Conservation (phyloP, 2,888 invertebrate genomes). For the Eristalinus aeneus region DNA sequence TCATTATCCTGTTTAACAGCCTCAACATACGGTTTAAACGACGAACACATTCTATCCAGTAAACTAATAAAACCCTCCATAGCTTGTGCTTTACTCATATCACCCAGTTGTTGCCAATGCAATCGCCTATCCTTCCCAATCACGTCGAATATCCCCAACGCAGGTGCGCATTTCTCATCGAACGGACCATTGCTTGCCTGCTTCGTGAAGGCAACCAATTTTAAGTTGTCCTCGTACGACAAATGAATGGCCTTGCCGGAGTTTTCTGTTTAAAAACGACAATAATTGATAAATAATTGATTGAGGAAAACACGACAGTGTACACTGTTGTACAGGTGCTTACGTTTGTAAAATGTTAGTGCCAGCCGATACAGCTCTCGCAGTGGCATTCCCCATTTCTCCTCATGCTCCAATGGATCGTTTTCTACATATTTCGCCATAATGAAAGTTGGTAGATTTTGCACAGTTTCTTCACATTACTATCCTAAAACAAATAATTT, state of each 20-base stretch:
- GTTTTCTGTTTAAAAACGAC: conserved; percentile 86
- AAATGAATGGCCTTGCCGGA: conserved; percentile 98
- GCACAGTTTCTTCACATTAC: conserved; percentile 37
- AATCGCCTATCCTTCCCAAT: conserved; percentile 95
- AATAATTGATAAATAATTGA: conserved; percentile 27
- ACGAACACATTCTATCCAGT: conserved; percentile 92
- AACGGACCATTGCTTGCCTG: conserved; percentile 94
- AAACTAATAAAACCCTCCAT: conserved; percentile 96
- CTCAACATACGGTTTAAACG: conserved; percentile 94
- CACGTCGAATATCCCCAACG: conserved; percentile 95
- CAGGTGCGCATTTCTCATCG: conserved; percentile 87
- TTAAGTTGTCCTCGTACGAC: conserved; percentile 95
- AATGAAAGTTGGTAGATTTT: neutral
- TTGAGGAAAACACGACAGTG: conserved; percentile 17
- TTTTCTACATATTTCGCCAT: conserved; percentile 52
- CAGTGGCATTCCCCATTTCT: conserved; percentile 86
- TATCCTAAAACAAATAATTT: conserved; percentile 11
- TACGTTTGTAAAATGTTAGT: conserved; percentile 96
- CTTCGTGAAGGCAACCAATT: conserved; percentile 94
- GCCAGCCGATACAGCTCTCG: conserved; percentile 94
- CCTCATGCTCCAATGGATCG: conserved; percentile 64
- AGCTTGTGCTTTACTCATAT: conserved; percentile 91
- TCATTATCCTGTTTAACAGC: conserved; percentile 94
- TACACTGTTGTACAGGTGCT: conserved; percentile 41
- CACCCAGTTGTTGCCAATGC: conserved; percentile 96